A percentile compares a stretch with the other conserved stretches of the same genome.
These are phyloP conservation scores for Cynodonichthys magdalenae DNA, from an alignment of 2,797 vertebrate genomes.

Conservation along the genomic window DNA sequence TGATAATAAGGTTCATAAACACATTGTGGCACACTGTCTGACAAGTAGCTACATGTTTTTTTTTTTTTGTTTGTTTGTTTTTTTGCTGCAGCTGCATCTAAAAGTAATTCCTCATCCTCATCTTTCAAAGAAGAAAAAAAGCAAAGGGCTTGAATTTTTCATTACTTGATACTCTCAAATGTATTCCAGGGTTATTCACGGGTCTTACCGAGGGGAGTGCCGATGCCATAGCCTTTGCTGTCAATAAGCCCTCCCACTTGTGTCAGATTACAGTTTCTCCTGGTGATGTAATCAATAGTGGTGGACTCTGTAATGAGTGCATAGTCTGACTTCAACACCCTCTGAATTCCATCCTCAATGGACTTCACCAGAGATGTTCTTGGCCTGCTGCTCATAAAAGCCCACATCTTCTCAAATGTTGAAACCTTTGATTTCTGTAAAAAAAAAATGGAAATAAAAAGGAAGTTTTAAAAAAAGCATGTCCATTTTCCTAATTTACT, in stretches of 20 bases:
- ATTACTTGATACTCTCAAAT: constrained; percentile 1
- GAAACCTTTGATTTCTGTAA: constrained; percentile 97
- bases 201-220: constrained; percentile 93
- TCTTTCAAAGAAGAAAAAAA: constrained; percentile 27
- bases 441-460: constrained; percentile 38
- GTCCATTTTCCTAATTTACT: constrained; percentile 28
- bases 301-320: constrained; percentile 98
- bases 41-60: constrained; percentile 22
- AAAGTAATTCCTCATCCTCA: constrained; percentile 19
- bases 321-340: constrained; percentile 93
- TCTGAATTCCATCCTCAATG: constrained; percentile 96
- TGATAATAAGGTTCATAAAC: constrained; percentile 71
- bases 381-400: constrained; percentile 98
- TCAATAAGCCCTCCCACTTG: constrained; percentile 97
- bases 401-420: constrained; percentile 99
- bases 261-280: constrained; percentile 97
- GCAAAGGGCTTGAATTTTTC: constrained; percentile 9
- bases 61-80: not conserved
- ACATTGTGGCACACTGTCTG: constrained; percentile 46
- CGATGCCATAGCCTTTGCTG: constrained; percentile 97
- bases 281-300: constrained; percentile 95
- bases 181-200: not conserved
- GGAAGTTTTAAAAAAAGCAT: constrained; percentile 13
- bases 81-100: constrained; percentile 17
- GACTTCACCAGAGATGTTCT: constrained; percentile 93